Base-by-base conservation (phyloP, 2,888 invertebrate genomes). In the Villa cingulata region DNA sequence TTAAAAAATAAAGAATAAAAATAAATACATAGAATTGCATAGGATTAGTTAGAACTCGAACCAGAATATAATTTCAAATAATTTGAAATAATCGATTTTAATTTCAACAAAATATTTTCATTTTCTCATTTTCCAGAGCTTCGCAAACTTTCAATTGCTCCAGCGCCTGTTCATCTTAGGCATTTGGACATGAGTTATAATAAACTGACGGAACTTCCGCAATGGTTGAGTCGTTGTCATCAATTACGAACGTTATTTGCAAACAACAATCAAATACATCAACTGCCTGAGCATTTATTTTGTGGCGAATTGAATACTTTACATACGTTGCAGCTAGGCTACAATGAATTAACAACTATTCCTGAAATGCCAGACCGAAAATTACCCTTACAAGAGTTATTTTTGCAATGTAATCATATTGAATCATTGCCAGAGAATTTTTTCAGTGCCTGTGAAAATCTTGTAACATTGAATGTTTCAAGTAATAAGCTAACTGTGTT, bases 181-280 rank as follows among this genome's bases (percentile, higher is more conserved):
- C 83, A 86, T 62, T 73, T 89, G 41, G 83, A 89, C 60, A 78
- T 88, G 14, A 86, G 86, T 9, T 80, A 83, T 63, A 88, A 88
- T 60, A 80, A 80, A 57, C 67, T 88, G 50, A 77, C 77, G 19
- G 71, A 77, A 7, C 66, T 88, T 45, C 87, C 88, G 0, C 81
- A 81, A 56, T 88, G 87, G 87, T 70, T 84, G 39, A 79, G 80
- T 14, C 78, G 80, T 34, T 82, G 87, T 59, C 78, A 77, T 17
- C 77, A 82, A 52, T 70, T 88, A 41, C 75, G 80, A 41, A 80
- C 80, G 12, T 71, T 88, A 15, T 81, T 82, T 57, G 86, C 84
- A 16, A 81, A 80, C 55, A 82, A 86, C 63, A 88, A 88, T 60
- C 72, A 75, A 40, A 65, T 87, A 41, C 74, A 76, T 29, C 74